A percentile compares a stretch with the other conserved stretches of the same genome.
These are phyloP conservation scores for Rotaria macrura DNA, from an alignment of 2,888 invertebrate species.

Conservation along the genomic window DNA sequence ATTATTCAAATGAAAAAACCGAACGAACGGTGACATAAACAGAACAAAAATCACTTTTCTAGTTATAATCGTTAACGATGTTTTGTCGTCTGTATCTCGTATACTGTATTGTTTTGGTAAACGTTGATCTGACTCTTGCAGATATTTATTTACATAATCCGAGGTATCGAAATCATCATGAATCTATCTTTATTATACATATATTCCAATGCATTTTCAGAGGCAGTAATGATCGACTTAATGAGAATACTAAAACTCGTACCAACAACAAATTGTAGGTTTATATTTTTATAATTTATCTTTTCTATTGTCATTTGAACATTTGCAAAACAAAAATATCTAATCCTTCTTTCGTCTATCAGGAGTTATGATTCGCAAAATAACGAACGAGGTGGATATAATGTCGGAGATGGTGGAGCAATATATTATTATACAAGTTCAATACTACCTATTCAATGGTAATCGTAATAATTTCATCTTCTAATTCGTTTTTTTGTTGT, in stretches of 20 bases:
- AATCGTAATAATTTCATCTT: conserved; percentile 31
- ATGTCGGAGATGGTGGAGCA: conserved; percentile 40
- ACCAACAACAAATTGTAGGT: background rate
- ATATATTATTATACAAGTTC: conserved; percentile 46
- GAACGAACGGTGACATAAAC: background rate
- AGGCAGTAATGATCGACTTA: background rate
- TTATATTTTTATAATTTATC: background rate
- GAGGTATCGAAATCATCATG: background rate
- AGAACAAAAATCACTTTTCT: background rate
- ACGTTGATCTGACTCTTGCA: background rate
- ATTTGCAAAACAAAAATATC: background rate
- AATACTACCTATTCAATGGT: conserved; percentile 47
- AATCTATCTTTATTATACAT: background rate
- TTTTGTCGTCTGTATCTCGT: background rate
- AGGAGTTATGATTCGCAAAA: conserved; percentile 49
- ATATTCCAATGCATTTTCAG: background rate
- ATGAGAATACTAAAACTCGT: background rate
- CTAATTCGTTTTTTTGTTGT: background rate
- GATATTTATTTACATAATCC: conserved; percentile 19
- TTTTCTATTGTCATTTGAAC: background rate
- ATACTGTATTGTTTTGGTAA: background rate
- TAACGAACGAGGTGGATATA: conserved; percentile 49
- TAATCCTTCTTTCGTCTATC: background rate
- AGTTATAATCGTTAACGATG: background rate
- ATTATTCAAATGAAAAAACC: too few species aligned